Evolutionary conservation across 2,888 invertebrate genomes (phyloP), one percentile per base, ranked within the genome.

Genomic region (Plemyria rubiginata): DNA sequence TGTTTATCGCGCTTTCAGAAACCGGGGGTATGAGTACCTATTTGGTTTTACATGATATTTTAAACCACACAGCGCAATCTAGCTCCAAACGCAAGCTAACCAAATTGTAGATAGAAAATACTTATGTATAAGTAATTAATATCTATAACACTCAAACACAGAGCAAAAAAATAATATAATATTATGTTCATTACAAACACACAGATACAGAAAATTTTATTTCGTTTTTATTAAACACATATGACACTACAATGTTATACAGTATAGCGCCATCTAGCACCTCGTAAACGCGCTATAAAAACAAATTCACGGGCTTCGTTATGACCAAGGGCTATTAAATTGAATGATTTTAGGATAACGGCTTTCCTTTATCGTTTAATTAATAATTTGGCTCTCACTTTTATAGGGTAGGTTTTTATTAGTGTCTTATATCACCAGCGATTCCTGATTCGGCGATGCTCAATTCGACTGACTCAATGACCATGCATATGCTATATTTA

Each of bases 241-340:
- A 38, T 11, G 36, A 9, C 8, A 11, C 36, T 11, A 38, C 36
- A 8, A 9, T 11, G 11, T 38, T 3, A 32, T 32, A 38, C 36
- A 38, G 11, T 38, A 38, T 28, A 29, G 29, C 13, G 28, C 29
- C 28, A 22, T 41, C 38, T 7, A 52, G 40, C 49, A 11, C n/a
- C 48, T 13, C 22, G 48, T 56, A 56, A 52, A 52, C 5, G 15
- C 45, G 11, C 28, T 51, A 51, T 58, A 57, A 45, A 50, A 50
- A 56, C 43, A 43, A 15, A 43, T 9, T 43, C 43, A 50, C n/a
- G 57, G 43, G 29, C 43, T 41, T 16, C 16, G 50, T 57, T 57
- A 58, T 51, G 36, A 45, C 45, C 45, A 43, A 45, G 45, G 43
- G 16, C 57, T 36, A 45, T 58, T 58, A 51, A 58, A 50, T 51